Evolutionary conservation across 2,888 invertebrate genomes (phyloP).

Genomic region (Drosophila antonietae): DNA sequence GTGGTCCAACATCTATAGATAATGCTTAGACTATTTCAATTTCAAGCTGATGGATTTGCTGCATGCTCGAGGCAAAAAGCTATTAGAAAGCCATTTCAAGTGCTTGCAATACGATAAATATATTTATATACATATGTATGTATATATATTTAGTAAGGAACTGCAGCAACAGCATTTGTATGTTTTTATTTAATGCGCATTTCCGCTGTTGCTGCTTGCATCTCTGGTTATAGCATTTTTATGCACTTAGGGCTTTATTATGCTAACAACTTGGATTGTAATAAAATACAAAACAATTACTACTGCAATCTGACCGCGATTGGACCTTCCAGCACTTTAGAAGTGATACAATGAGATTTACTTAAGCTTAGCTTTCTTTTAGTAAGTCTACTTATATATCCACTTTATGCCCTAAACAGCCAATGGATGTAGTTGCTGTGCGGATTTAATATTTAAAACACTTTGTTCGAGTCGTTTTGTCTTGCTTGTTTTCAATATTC

Average conservation of each 20-base stretch:
- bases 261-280: background rate
- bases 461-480: constrained; percentile 25
- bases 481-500: constrained; percentile 10
- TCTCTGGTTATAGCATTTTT: constrained; percentile 14
- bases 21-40: constrained; percentile 55
- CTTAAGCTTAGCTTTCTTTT: background rate
- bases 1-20: constrained; percentile 19
- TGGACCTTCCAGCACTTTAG: background rate
- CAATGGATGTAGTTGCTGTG: background rate
- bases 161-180: constrained; percentile 11
- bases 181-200: constrained; percentile 45
- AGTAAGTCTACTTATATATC: background rate
- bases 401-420: background rate
- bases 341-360: background rate
- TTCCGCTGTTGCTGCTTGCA: constrained; percentile 24
- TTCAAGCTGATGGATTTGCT: constrained; percentile 69
- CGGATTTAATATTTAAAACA: constrained; percentile 31
- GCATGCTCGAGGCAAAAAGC: constrained; percentile 55
- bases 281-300: background rate
- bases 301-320: background rate
- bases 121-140: constrained; percentile 16
- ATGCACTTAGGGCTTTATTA: constrained; percentile 5
- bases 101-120: constrained; percentile 39
- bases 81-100: constrained; percentile 73
- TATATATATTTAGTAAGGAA: background rate